Percentiles rank a stretch among this genome's conserved stretches.
These are phyloP conservation scores for Drosophila punjabiensis DNA, from an alignment of 1,140 invertebrate species.

Conservation along the genomic window DNA sequence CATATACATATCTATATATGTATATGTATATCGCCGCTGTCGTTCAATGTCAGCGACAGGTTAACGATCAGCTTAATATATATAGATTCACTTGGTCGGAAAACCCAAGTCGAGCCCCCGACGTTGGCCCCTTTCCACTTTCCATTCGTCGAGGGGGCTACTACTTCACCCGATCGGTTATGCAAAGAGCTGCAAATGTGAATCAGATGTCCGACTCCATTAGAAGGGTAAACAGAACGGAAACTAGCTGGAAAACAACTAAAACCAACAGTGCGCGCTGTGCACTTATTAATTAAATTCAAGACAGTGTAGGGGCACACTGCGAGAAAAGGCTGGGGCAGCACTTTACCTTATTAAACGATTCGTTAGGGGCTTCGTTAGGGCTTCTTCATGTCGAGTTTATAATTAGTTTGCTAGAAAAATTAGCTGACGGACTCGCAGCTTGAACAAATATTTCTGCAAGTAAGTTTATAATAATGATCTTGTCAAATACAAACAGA, in stretches of 20 bases:
- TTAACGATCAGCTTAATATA: slow-evolving; percentile 37
- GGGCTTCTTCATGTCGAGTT: neutral
- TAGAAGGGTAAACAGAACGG: slow-evolving; percentile 64
- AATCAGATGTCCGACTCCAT: slow-evolving; percentile 62
- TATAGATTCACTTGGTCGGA: slow-evolving; percentile 40
- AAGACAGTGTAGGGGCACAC: slow-evolving; percentile 7
- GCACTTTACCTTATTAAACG: neutral
- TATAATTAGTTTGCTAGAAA: neutral
- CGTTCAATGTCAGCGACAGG: slow-evolving; percentile 24
- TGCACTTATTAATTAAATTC: slow-evolving; percentile 53
- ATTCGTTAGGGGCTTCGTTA: neutral
- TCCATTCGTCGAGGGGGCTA: slow-evolving; percentile 7
- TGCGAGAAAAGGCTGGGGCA: neutral
- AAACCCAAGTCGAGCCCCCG: slow-evolving; percentile 45
- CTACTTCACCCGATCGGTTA: slow-evolving; percentile 43
- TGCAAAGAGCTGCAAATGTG: slow-evolving; percentile 50
- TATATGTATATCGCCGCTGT: neutral
- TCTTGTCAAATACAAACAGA: no score
- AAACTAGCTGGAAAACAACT: slow-evolving; percentile 18
- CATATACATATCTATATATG: no score
- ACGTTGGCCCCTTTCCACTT: slow-evolving; percentile 11
- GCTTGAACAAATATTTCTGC: no score
- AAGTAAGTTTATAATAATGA: no score
- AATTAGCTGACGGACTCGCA: no score
- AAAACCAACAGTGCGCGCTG: slow-evolving; percentile 13